Evolutionary conservation across 2,113 vertebrate genomes (phyloP), one percentile per base, ranked within the genome.

Genomic region (Poicephalus gulielmi): DNA sequence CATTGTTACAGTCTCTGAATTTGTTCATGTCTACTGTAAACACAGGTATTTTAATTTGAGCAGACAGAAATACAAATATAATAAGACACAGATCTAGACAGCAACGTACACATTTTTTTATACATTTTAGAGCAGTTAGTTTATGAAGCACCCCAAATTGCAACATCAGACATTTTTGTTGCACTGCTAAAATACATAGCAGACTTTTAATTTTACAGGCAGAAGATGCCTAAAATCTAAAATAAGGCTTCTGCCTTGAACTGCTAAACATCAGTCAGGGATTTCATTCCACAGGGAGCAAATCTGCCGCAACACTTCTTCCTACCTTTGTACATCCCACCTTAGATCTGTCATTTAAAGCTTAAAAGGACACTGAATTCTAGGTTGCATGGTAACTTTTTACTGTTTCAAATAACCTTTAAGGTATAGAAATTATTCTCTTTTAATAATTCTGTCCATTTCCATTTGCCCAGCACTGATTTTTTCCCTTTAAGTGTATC

Each of bases 181-280:
- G 53, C 35, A 84, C 50, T 86, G 86, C 59, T 86, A 35, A 59
- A 59, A 37, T 50, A 52, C 19, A 30, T 18, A 77, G 28, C 7
- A 43, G 35, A 88, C 14, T 90, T 78, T 12, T 31, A 94, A 43
- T 90, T 92, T 88, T 89, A 83, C 14, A 95, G 83, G 87, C 33
- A 92, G 64, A 96, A 71, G 85, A 86, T 86, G 92, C 9, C 46
- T 93, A 77, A 88, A 97, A 85, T 97, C 68, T 93, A 94, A 95
- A 90, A 59, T 84, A 52, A 76, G 8, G 49, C 81, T 57, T n/a
- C 70, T 92, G 73, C 93, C 91, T 90, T 82, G 50, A 95, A 87
- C 62, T 90, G 57, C 69, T 81, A 33, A 88, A 55, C 15, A 63
- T 75, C 19, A 76, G 63, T 50, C 95, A 94, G 93, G 86, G 70